Base-by-base conservation (phyloP, 1,140 invertebrate species). In the Monomorium pharaonis region DNA sequence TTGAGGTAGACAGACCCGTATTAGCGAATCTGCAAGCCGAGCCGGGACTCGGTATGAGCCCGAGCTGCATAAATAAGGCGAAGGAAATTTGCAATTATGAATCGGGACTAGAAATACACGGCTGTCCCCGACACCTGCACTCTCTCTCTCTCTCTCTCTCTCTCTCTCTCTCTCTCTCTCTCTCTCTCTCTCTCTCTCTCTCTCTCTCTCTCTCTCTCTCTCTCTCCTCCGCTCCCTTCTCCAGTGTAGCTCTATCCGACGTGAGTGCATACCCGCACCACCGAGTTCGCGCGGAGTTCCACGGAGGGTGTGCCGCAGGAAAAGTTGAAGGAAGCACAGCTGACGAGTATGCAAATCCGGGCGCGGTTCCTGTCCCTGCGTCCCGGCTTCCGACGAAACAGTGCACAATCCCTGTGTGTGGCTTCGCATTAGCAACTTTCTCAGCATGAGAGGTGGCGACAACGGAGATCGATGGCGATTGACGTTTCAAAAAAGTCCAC, bases 11-110 rank as follows among this genome's bases (percentile, higher is more conserved):
- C 84, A 62, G 44, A 47, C 67, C 54, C 54, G 70, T 76, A 76
- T 87, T 81, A 80, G 83, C 65, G 74, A 65, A 56, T 76, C 78
- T 56, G 77, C 44, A 54, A 81, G 62, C 30, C 54, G 88, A 86
- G 80, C 33, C 70, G 72, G 67, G 75, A 67, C 49, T 75, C 84
- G 85, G 86, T 56, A 60, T 77, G 74, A 62, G 87, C 58, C 65
- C 86, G 89, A 87, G 91, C 92, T 95, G 94, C 94, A 95, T 95
- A 95, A 95, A 95, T 94, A 95, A 95, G 93, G 89, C 92, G 90
- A 90, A 90, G 90, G 93, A 95, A 95, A 95, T 95, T 95, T 95
- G 95, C 94, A 95, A 95, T 95, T 95, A 95, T 95, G 95, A 95
- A 95, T 95, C 92, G 90, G 81, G 93, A 93, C 93, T 94, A 93